Percentiles rank a stretch among this genome's conserved stretches.
phyloP scores from a whole-genome alignment of 2,797 vertebrate species.

The Sphenodon punctatus region DNA sequence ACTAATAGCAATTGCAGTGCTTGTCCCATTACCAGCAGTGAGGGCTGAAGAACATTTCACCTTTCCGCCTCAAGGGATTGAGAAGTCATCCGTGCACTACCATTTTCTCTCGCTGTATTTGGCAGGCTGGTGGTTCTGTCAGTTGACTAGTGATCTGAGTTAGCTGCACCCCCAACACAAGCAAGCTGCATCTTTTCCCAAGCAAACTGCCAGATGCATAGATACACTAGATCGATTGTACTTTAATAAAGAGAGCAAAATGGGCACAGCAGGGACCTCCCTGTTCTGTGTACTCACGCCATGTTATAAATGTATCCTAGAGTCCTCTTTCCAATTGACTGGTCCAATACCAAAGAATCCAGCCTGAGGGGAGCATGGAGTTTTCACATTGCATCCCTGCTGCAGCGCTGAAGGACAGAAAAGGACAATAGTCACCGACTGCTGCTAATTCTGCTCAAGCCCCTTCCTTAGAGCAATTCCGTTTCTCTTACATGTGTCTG shows the following conservation, averaged over 20 bases:
- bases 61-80: not conserved
- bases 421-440: slow-evolving; percentile 34
- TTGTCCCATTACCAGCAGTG: rapidly evolving
- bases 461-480: slow-evolving; percentile 48
- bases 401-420: slow-evolving; percentile 49
- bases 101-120: not conserved
- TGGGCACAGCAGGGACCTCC: not conserved
- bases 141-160: not conserved
- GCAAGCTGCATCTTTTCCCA: not conserved
- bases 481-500: slow-evolving; percentile 20
- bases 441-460: slow-evolving; percentile 34
- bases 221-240: not conserved
- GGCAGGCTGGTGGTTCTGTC: not conserved
- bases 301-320: not conserved
- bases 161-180: not conserved
- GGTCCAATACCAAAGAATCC: slow-evolving; percentile 25
- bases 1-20: not conserved
- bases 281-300: rapidly evolving
- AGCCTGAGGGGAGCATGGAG: slow-evolving; percentile 28
- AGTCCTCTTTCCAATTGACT: slow-evolving; percentile 49
- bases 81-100: not conserved
- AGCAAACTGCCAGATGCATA: not conserved
- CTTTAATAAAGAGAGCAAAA: not conserved
- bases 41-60: not conserved
- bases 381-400: slow-evolving; percentile 35